Conservation (phyloP, 2,888 invertebrate genomes). For the Harpalus rufipes region DNA sequence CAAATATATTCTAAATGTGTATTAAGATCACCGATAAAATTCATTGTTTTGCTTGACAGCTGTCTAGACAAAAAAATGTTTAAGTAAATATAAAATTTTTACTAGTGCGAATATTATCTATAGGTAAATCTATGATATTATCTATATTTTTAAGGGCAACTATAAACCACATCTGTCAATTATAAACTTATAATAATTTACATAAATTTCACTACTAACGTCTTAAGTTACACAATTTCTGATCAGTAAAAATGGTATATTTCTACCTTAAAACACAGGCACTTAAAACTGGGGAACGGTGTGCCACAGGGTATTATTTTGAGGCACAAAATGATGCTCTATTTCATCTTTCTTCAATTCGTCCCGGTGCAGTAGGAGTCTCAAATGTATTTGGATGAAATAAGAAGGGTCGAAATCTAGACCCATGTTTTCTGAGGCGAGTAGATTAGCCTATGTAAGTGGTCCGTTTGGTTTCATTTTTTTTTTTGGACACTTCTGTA, state of each 20-base stretch:
- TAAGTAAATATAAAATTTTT: neutral
- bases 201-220: neutral
- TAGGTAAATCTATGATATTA: constrained; percentile 1
- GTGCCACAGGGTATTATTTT: neutral
- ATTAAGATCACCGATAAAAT: neutral
- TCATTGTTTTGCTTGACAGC: neutral
- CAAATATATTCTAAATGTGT: neutral
- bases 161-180: neutral
- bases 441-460: constrained; percentile 29
- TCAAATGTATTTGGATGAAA: neutral
- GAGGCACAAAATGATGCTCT: neutral
- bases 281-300: neutral
- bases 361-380: too few relatives aligned
- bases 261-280: neutral
- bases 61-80: neutral
- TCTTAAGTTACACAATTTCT: neutral
- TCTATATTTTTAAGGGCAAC: neutral
- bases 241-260: neutral
- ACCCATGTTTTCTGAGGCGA: neutral
- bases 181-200: neutral
- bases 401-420: neutral
- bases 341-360: neutral
- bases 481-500: constrained; percentile 39
- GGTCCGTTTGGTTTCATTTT: constrained; percentile 15
- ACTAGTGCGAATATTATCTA: neutral